Base-by-base conservation (phyloP, 1,140 invertebrate species). In the Zelostemma sp. region DNA sequence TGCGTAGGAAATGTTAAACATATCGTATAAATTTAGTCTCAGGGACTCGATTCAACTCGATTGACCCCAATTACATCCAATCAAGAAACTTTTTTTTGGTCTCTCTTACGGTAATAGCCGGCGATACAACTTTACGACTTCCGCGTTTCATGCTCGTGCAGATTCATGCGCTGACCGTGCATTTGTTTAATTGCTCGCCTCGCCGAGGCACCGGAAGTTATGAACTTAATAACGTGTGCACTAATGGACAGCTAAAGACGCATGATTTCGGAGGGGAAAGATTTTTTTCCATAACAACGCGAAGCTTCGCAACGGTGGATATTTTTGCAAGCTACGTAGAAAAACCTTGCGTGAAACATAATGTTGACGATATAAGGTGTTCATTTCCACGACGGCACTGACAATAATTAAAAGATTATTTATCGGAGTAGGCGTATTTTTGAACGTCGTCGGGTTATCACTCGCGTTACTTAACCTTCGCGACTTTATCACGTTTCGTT, bases 141-240 rank as follows among this genome's bases (percentile, higher is more conserved):
- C 35, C 35, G 35, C 9, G 35, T 38, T 38, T 38, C 35, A 38
- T 11, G 35, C 9, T 38, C 35, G 35, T 38, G 35, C 35, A 11
- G 35, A 38, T 38, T 38, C 35, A 12, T 11, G 11, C 35, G 35
- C 35, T 38, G 35, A 38, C 35, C 35, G 35, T 38, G 35, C 35
- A 11, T 38, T 38, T 38, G 35, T 38, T 38, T 38, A 2, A 38
- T 38, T 38, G 35, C 28, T 6, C 28, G 28, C 35, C 49, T 11
- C 53, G 35, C 51, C 28, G 28, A 19, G 50, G 31, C 45, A 46
- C 57, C 35, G 35, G 35, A 38, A n/a, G 21, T 59, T 60, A 43
- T 72, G 63, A 67, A 72, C 50, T 58, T 72, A 72, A 72, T 68
- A 68, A 62, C 69, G 69, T 47, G 59, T 47, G 58, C 57, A 51